These are phyloP conservation scores for Brachionichthys hirsutus DNA, from an alignment of 2,113 vertebrate species.

Conservation along the genomic window DNA sequence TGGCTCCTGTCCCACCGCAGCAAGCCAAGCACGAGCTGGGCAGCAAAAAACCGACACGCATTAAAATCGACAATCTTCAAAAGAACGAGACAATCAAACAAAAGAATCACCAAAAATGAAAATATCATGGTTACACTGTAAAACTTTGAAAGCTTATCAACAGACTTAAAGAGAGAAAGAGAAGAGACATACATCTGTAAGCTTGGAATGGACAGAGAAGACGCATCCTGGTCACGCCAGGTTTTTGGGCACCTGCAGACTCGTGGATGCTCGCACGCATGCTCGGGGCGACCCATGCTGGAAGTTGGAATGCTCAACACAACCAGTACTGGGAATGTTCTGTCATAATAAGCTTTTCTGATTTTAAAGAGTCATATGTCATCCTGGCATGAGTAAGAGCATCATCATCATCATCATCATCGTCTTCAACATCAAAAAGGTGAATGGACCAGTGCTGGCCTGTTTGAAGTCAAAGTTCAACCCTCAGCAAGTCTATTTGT, in stretches of 20 bases:
- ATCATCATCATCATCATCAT: not conserved
- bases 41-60: constrained; percentile 45
- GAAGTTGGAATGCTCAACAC: constrained; percentile 44
- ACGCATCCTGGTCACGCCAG: constrained; percentile 19
- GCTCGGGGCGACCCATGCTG: not conserved
- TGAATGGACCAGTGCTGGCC: not conserved
- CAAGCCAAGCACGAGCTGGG: constrained; percentile 51
- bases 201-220: constrained; percentile 47
- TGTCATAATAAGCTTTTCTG: constrained; percentile 31
- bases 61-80: constrained; percentile 49
- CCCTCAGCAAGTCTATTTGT: too few relatives aligned
- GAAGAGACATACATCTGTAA: constrained; percentile 56
- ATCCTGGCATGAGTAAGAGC: too few relatives aligned
- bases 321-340: constrained; percentile 56
- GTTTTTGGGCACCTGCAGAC: not conserved
- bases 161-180: constrained; percentile 55
- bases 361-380: constrained; percentile 10
- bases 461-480: too few relatives aligned
- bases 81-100: constrained; percentile 28
- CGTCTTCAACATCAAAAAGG: too few relatives aligned
- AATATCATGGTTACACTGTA: constrained; percentile 56
- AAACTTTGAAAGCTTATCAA: constrained; percentile 68
- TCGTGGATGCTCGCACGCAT: not conserved
- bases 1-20: constrained; percentile 33
- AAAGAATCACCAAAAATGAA: constrained; percentile 37